Base-by-base conservation (phyloP, 2,797 vertebrate species). In the Sternotherus odoratus region DNA sequence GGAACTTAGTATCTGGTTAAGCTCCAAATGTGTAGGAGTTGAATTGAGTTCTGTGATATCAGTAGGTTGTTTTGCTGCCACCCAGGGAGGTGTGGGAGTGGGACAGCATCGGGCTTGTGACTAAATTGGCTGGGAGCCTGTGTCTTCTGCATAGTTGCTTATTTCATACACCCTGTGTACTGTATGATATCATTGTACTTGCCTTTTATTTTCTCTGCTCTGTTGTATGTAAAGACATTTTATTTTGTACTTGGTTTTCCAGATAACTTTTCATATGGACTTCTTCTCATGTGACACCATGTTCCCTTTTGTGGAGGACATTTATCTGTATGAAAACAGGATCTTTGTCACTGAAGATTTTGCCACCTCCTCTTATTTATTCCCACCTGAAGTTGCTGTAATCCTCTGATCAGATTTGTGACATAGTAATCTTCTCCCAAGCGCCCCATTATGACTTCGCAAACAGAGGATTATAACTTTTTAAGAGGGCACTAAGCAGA, bases 321-420 rank as follows among this genome's bases (percentile, higher is more conserved):
- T 94, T 97, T 97, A 86, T 82, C 24, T 89, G 92, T 91, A 48
- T 75, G 43, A 75, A 75, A 75, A 75, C 43, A 30, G 43, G 46
- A 48, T 48, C 72, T 48, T 75, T 74, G 39, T 74, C 81, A 95
- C 83, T 91, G 85, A 94, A 91, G 89, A 74, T 95, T 94, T 94
- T 28, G 57, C 85, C 84, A 90, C 94, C 87, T 89, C 88, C 57
- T 96, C 92, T 90, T 93, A 95, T 94, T 96, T 96, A 90, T 94
- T 96, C 87, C 89, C 95, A 96, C 88, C 84, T 97, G 94, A 93
- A 94, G 94, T 89, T 92, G 0, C 93, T 97, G 80, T 75, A 97
- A 96, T 95, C 91, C 94, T 95, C 53, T 94, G 93, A 96, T 86
- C 91, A 95, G 92, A 97, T 96, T 95, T 96, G 93, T 93, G 93